Percentiles rank a stretch among this genome's conserved stretches.
These are phyloP conservation scores for Sminthurides bifidus DNA, from an alignment of 1,140 invertebrate species.

Conservation along the genomic window DNA sequence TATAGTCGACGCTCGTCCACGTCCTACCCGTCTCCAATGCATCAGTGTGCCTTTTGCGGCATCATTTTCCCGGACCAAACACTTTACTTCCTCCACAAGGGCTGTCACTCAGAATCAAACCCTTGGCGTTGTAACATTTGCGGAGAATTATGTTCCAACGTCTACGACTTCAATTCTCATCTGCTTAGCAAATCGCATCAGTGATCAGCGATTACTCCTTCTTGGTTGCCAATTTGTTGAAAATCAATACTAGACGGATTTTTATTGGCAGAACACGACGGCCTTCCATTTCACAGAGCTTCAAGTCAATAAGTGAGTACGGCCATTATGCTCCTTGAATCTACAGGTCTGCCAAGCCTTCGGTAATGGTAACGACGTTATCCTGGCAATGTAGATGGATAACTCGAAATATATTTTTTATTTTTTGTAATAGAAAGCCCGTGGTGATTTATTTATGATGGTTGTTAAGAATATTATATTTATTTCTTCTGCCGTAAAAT, in stretches of 20 bases:
- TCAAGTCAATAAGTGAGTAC: background rate
- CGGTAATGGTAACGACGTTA: background rate
- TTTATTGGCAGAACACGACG: no score
- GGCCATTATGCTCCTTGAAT: background rate
- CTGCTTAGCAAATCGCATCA: conserved; percentile 84
- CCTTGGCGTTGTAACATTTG: conserved; percentile 98
- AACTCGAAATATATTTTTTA: no score
- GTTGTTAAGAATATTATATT: no score
- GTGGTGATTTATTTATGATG: no score
- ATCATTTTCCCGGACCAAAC: conserved; percentile 91
- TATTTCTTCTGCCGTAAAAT: no score
- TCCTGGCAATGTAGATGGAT: no score
- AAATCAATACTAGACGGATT: no score
- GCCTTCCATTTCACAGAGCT: background rate
- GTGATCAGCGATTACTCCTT: conserved; percentile 34
- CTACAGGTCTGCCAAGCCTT: background rate
- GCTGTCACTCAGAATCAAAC: conserved; percentile 89
- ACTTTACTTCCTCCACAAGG: conserved; percentile 91
- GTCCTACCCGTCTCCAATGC: conserved; percentile 26
- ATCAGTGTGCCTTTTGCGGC: conserved; percentile 75
- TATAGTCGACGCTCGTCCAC: conserved; percentile 13
- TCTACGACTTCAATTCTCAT: conserved; percentile 95
- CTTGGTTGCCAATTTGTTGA: background rate
- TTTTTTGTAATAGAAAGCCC: no score
- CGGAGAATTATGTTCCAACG: conserved; percentile 79